These are phyloP conservation scores for Thinocorus orbignyianus DNA, from an alignment of 2,113 vertebrate genomes.

Conservation along the genomic window DNA sequence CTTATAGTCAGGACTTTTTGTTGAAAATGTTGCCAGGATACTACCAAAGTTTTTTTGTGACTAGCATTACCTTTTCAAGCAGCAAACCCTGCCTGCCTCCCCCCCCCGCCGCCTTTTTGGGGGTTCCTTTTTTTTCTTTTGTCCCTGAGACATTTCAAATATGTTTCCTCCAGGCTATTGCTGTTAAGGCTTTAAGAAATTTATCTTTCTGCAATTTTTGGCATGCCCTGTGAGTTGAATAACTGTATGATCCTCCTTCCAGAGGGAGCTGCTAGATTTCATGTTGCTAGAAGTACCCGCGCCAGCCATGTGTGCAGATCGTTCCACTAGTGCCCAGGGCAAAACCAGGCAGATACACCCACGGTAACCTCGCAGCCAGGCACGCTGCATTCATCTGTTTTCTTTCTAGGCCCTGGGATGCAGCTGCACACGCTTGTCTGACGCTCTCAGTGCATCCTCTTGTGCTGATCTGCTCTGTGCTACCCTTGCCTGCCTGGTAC, in stretches of 20 bases:
- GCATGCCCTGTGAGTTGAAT: not conserved
- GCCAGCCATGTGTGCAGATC: not conserved
- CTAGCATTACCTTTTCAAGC: not conserved
- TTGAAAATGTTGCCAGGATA: not conserved
- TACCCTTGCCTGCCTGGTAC: accelerated
- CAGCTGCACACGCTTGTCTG: not conserved
- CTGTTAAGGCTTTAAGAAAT: not conserved
- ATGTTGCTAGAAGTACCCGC: not conserved
- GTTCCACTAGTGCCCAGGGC: not conserved
- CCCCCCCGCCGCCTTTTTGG: no score
- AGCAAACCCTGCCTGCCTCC: no score
- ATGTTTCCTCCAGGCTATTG: not conserved
- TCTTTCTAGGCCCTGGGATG: not conserved
- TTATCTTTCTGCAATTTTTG: not conserved
- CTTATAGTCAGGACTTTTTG: not conserved
- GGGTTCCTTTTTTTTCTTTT: not conserved
- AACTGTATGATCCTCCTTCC: not conserved
- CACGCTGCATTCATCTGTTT: not conserved
- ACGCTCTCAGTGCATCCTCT: not conserved
- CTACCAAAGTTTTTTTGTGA: not conserved
- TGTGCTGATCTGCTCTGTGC: not conserved
- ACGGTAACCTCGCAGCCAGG: accelerated
- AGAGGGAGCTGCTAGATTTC: not conserved
- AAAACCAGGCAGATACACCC: accelerated
- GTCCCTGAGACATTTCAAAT: not conserved